A percentile compares a stretch with the other conserved stretches of the same genome.
Evolutionary conservation across 1,140 invertebrate species (phyloP).

Genomic region (Archegozetes longisetosus): DNA sequence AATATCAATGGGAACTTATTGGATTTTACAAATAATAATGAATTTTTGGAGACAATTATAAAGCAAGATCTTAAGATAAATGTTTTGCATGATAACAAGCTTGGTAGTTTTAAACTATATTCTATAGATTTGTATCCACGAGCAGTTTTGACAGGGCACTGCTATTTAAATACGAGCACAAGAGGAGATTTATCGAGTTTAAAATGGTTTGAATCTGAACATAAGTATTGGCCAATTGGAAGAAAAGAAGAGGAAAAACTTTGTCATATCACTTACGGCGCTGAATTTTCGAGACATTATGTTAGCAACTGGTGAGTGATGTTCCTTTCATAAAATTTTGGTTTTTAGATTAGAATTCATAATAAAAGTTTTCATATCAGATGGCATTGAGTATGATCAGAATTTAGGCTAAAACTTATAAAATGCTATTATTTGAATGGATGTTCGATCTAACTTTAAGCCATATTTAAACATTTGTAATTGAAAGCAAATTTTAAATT

Average conservation of each 20-base stretch:
- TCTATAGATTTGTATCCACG: slow-evolving; percentile 23
- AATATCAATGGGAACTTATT: background rate
- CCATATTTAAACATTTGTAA: too few species aligned
- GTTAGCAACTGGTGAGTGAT: slow-evolving; percentile 79
- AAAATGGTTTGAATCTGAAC: slow-evolving; percentile 76
- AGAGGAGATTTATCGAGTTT: slow-evolving; percentile 76
- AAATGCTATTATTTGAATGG: too few species aligned
- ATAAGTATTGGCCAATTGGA: slow-evolving; percentile 35
- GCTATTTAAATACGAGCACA: slow-evolving; percentile 75
- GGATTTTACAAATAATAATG: background rate
- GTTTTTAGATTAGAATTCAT: too few species aligned
- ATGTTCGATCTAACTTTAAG: too few species aligned
- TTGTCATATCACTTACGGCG: slow-evolving; percentile 47
- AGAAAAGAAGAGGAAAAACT: slow-evolving; percentile 37
- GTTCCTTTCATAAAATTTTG: too few species aligned
- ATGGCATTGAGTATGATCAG: too few species aligned
- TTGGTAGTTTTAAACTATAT: slow-evolving; percentile 26
- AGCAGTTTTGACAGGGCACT: slow-evolving; percentile 48
- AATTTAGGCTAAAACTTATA: too few species aligned
- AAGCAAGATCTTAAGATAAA: too few species aligned
- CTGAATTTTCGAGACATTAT: slow-evolving; percentile 20
- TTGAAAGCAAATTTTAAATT: too few species aligned
- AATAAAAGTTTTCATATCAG: too few species aligned
- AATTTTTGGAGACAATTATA: too few species aligned
- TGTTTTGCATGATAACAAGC: slow-evolving; percentile 6